Evolutionary conservation across 92 coral and sea anemone species (phyloP), one percentile per base, ranked within the genome.

Genomic region (Heteractis magnifica): DNA sequence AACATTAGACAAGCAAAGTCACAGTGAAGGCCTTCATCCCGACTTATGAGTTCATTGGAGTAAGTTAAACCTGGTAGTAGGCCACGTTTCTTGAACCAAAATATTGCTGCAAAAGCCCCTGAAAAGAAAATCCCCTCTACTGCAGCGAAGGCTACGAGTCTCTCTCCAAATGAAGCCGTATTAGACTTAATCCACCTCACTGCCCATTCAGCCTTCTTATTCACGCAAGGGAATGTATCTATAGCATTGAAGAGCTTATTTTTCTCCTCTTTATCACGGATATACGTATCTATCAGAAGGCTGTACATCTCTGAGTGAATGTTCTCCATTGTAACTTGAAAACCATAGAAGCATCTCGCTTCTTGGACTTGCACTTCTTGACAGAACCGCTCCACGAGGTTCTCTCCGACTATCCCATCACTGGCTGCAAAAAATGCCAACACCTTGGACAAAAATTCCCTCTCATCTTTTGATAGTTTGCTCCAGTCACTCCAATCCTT

Each of bases 301-400:
- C 93, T 90, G 53, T 92, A 92, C 95, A 92, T 92, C 82, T 92
- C 95, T 13, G 95, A 90, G 75, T 92, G 95, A 41, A 92, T 88
- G 68, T 92, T 92, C 51, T 92, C 95, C 91, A 92, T 92, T n/a
- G 95, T 92, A n/a, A 92, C 91, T 76, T 92, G 95, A 82, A 92
- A 92, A 5, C 95, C 95, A 85, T 92, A 92, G 76, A 92, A 92
- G 72, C 95, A 92, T 72, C 93, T 87, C 5, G 95, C 95, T 65
- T 92, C 95, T 15, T 92, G 95, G 18, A 92, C 80, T 85, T 92
- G 95, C 15, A 92, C 87, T 80, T 92, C 95, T 75, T 78, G 92
- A 52, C 87, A 89, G 71, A 92, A 92, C 8, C 90, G 82, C 78
- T 92, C 95, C 11, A 90, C 93, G 52, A 92, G 90, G 76, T 92